phyloP scores from a whole-genome alignment of 2,113 vertebrate genomes.

The Archilochus colubris region DNA sequence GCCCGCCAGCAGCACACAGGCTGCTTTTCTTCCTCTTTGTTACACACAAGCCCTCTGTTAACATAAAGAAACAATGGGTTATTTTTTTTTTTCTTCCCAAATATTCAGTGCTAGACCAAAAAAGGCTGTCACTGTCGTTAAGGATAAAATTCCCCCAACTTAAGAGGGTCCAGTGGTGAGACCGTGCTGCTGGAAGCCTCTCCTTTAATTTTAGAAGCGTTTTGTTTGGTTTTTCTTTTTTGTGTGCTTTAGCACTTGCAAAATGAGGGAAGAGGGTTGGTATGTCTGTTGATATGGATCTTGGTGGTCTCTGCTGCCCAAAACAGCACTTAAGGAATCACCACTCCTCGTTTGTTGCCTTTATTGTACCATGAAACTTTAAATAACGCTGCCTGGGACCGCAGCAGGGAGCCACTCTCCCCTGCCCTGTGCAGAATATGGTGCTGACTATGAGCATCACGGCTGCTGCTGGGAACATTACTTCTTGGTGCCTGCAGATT shows the following conservation, averaged over 20 bases:
- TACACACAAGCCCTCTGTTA: neutral
- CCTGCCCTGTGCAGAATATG: accelerated
- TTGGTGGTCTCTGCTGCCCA: neutral
- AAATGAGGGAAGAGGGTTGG: neutral
- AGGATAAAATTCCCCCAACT: neutral
- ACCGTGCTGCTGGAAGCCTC: neutral
- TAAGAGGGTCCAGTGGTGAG: neutral
- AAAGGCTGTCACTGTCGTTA: neutral
- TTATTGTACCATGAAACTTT: neutral
- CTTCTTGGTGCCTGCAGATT: neutral
- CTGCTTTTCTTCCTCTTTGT: conserved; percentile 38
- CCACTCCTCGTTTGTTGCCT: neutral
- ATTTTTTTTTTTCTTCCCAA: neutral
- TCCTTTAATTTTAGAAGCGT: neutral
- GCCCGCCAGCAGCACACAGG: neutral
- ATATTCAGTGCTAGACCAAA: neutral
- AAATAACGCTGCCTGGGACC: accelerated
- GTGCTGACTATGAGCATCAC: neutral
- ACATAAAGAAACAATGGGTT: neutral
- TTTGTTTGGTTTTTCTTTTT: neutral
- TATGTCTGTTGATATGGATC: neutral
- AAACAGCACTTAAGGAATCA: neutral
- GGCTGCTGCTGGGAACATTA: accelerated
- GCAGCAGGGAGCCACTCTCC: neutral
- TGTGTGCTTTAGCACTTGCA: neutral